Percentiles rank a stretch among this genome's conserved stretches.
Conservation (phyloP, 2,797 vertebrate genomes). For the Rhinophrynus dorsalis region DNA sequence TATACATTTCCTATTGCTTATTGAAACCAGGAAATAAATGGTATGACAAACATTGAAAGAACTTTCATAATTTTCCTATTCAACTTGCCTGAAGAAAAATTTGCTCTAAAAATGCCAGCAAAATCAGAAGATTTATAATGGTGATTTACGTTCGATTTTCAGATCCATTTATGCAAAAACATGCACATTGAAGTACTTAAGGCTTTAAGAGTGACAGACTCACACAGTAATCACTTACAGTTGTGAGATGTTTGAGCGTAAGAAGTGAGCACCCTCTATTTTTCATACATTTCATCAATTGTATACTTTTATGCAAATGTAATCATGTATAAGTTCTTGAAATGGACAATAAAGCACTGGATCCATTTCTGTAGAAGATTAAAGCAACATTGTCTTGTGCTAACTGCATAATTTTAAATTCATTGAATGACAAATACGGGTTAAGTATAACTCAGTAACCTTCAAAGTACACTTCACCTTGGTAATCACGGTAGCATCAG, state of each 20-base stretch:
- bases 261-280: background rate
- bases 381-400: background rate
- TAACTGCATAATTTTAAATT: background rate
- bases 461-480: no score
- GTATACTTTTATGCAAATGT: constrained; percentile 28
- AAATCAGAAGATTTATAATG: constrained; percentile 9
- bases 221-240: constrained; percentile 16
- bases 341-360: background rate
- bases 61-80: constrained; percentile 79
- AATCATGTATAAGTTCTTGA: constrained; percentile 2
- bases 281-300: constrained; percentile 8
- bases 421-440: no score
- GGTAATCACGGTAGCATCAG: no score
- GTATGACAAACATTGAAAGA: constrained; percentile 59
- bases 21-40: no score
- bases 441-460: no score
- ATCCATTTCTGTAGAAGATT: background rate
- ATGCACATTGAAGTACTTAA: constrained; percentile 1
- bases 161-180: constrained; percentile 6
- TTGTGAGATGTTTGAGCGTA: constrained; percentile 4
- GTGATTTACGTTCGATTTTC: constrained; percentile 14
- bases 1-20: no score
- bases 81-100: constrained; percentile 69
- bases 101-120: constrained; percentile 24
- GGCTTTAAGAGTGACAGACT: background rate